Evolutionary conservation across 2,113 vertebrate genomes (phyloP).

Genomic region (Zeus faber): DNA sequence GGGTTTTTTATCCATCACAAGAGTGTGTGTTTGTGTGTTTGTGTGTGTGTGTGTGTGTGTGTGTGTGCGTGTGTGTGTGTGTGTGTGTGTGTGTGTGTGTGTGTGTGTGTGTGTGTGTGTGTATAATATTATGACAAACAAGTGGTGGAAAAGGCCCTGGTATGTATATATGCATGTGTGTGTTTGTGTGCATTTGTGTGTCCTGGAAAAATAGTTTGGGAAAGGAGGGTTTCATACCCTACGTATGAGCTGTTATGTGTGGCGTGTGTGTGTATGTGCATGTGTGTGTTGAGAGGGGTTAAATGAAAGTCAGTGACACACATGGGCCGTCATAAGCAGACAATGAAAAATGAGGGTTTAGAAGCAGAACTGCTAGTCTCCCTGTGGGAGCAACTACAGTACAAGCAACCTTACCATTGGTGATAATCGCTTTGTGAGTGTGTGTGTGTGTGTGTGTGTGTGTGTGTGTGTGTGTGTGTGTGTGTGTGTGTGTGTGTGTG

Average conservation of each 20-base stretch:
- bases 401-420: conserved; percentile 59
- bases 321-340: conserved; percentile 74
- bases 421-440: conserved; percentile 61
- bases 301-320: conserved; percentile 76
- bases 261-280: conserved; percentile 31
- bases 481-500: conserved; percentile 17
- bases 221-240: conserved; percentile 23
- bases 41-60: conserved; percentile 2
- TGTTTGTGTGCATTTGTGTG: not conserved
- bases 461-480: conserved; percentile 28
- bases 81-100: conserved; percentile 6
- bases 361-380: conserved; percentile 60
- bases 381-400: conserved; percentile 64
- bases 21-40: conserved; percentile 13
- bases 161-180: not conserved
- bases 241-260: conserved; percentile 31
- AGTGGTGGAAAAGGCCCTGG: too few species aligned
- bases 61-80: conserved; percentile 10
- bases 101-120: conserved; percentile 7
- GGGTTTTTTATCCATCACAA: not conserved
- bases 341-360: conserved; percentile 75
- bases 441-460: conserved; percentile 21
- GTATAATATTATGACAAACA: too few species aligned
- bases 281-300: conserved; percentile 59
- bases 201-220: conserved; percentile 13